phyloP scores from a whole-genome alignment of 2,113 vertebrate species.

The Vombatus ursinus region DNA sequence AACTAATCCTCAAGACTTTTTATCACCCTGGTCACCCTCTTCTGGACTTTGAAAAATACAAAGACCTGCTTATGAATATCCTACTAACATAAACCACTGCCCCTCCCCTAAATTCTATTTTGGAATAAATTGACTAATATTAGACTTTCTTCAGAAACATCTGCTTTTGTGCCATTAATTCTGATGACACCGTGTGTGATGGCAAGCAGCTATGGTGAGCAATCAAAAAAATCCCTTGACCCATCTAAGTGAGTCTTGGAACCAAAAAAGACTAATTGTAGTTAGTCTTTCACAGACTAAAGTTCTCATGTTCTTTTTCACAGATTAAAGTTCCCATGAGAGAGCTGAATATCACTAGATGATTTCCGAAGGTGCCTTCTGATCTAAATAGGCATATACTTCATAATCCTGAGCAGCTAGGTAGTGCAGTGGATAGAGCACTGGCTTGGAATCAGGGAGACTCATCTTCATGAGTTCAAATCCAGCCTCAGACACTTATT shows the following conservation, averaged over 20 bases:
- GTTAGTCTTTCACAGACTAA: not conserved
- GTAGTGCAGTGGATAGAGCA: not conserved
- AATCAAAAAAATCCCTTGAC: not conserved
- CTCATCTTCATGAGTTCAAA: not conserved
- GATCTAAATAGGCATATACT: not conserved
- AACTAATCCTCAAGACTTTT: not conserved
- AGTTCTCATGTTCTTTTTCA: not conserved
- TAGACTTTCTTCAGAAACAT: conserved; percentile 19
- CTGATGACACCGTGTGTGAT: not conserved
- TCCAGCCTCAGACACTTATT: not conserved
- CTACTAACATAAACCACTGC: not conserved
- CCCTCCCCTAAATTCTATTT: not conserved
- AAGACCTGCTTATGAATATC: not conserved
- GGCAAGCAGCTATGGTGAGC: not conserved
- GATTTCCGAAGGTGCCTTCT: not conserved
- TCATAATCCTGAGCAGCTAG: not conserved
- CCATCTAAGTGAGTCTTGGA: not conserved
- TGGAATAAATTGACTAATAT: not conserved
- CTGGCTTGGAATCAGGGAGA: not conserved
- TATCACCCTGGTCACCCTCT: not conserved
- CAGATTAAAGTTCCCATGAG: not conserved
- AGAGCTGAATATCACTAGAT: not conserved
- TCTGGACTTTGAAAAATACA: not conserved
- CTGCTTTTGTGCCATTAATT: not conserved
- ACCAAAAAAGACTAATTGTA: not conserved